These are phyloP conservation scores for Rambutsinella grinnellia DNA, from an alignment of 2,888 invertebrate species.

Conservation along the genomic window DNA sequence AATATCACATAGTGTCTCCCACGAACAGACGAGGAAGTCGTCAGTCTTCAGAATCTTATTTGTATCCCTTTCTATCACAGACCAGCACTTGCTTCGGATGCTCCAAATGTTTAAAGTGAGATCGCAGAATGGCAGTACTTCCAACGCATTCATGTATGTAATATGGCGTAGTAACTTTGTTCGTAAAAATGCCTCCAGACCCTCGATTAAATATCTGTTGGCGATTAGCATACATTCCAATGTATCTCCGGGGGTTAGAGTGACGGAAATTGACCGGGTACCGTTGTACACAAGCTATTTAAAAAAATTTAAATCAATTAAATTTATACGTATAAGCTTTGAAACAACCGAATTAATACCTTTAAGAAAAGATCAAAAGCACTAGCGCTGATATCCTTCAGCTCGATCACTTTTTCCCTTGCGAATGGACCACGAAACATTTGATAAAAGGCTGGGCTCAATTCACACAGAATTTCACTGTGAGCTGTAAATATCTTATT, in stretches of 20 bases:
- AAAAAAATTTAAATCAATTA: background rate
- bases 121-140: background rate
- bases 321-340: background rate
- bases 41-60: background rate
- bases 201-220: slow-evolving; percentile 6
- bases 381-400: background rate
- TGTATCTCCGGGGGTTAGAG: background rate
- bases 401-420: background rate
- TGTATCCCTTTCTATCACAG: slow-evolving; percentile 19
- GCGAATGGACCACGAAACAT: slow-evolving; percentile 9
- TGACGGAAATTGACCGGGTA: background rate
- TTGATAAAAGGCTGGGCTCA: slow-evolving; percentile 1
- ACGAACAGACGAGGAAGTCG: background rate
- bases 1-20: background rate
- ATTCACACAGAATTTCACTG: background rate
- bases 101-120: background rate
- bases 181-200: background rate
- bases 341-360: too few species aligned
- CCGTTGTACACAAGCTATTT: slow-evolving; percentile 4
- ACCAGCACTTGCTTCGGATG: slow-evolving; percentile 23
- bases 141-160: background rate
- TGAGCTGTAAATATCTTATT: background rate
- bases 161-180: background rate
- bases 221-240: slow-evolving; percentile 15
- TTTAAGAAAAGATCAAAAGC: slow-evolving; percentile 19